Evolutionary conservation across 2,888 invertebrate genomes (phyloP), one percentile per base, ranked within the genome.

Genomic region (Brassicogethes aeneus): DNA sequence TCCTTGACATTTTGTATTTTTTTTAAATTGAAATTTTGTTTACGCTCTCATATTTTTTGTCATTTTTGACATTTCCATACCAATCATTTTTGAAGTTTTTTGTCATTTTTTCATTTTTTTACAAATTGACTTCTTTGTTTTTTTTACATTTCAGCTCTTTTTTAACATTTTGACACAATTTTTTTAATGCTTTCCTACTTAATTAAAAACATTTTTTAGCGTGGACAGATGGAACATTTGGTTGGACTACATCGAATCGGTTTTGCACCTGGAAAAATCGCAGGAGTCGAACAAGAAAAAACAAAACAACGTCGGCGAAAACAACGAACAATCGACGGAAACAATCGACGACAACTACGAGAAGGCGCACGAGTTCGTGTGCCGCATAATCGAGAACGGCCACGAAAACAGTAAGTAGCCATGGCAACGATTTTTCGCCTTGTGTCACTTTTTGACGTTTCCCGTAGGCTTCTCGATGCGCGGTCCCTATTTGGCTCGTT

Each of bases 401-500:
- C 46, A 60, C n/a, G 61, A 56, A 43, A 64, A 62, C 43, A 61
- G 65, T 64, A 55, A 46, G 45, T 23, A 7, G 23, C 10, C 10
- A 5, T 23, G 5, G 10, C 23, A 23, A 7, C n/a, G n/a, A n/a
- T n/a, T n/a, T n/a, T n/a, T n/a, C n/a, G n/a, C n/a, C n/a, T n/a
- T n/a, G n/a, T n/a, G n/a, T n/a, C n/a, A n/a, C n/a, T n/a, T n/a
- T n/a, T n/a, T n/a, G n/a, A n/a, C n/a, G n/a, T n/a, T n/a, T n/a
- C n/a, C n/a, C n/a, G n/a, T n/a, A n/a, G 66, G 75, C 14, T 73
- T 72, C 45, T 69, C 71, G 14, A 69, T 82, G 16, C 70, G 93
- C 46, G 92, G 90, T 0, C 91, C 93, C 0, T 86, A 85, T 65
- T 72, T 94, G 53, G 92, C 91, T 3, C 76, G 84, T 17, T 70